Base-by-base conservation (phyloP, 2,797 vertebrate genomes). In the Spinibarbus caldwelli region DNA sequence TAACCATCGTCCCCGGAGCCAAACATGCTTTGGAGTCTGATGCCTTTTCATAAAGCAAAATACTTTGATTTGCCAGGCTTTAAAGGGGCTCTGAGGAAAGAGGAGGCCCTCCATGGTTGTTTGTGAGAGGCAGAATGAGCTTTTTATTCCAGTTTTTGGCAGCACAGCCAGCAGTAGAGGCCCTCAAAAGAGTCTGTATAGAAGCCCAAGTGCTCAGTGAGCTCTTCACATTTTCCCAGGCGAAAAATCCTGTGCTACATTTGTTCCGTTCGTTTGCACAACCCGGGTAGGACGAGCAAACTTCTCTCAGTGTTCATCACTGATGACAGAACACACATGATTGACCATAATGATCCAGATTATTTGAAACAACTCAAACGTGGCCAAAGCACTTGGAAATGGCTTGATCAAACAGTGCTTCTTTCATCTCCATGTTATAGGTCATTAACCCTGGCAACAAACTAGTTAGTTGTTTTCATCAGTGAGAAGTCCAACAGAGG, bases 181-280 rank as follows among this genome's bases (percentile, higher is more conserved):
- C 86, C 87, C 88, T 93, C 88, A 91, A 92, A 92, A 89, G 90
- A 90, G 91, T 87, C 87, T 84, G 90, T 76, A 82, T 90, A 85
- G 88, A 92, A 86, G 86, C 88, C 83, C 38, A 81, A 90, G 90
- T 92, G 86, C 91, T 94, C 91, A 89, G 91, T 92, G 90, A 89
- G 90, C 93, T 92, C 93, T 94, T 92, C 92, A 94, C 88, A 89
- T 94, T 93, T 93, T 93, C 92, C 94, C 91, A 93, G 90, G 91
- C 91, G 14, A 90, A 89, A 92, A 93, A 90, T 89, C 91, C 90
- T 89, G 92, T 89, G 87, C 93, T 89, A 90, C 90, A 91, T 94
- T 93, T 93, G 93, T 95, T 92, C 86, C 78, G 83, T 87, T 87
- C 79, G 85, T 89, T 92, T 92, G 87, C 90, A 86, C 91, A 92